Percentiles rank a stretch among this genome's conserved stretches.
phyloP scores from a whole-genome alignment of 1,140 invertebrate genomes.

The Drosophila simulans region DNA sequence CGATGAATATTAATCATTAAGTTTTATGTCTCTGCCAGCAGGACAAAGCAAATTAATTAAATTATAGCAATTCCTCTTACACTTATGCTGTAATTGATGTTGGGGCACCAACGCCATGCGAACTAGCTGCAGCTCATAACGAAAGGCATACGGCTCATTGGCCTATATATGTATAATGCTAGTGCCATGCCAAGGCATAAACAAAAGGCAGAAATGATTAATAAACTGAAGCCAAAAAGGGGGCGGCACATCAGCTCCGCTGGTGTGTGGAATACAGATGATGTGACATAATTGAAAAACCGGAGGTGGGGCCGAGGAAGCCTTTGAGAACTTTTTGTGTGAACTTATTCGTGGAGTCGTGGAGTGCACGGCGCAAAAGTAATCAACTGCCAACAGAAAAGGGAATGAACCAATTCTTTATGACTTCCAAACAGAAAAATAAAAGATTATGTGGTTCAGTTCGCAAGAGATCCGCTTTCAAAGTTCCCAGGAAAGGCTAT shows the following conservation, averaged over 20 bases:
- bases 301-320: conserved; percentile 2
- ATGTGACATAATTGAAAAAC: conserved; percentile 51
- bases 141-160: conserved; percentile 42
- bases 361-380: conserved; percentile 28
- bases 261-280: conserved; percentile 46
- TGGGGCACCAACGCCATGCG: conserved; percentile 19
- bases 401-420: conserved; percentile 18
- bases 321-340: conserved; percentile 40
- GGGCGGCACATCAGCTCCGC: conserved; percentile 6
- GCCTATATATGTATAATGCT: conserved; percentile 57
- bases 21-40: conserved; percentile 40
- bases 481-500: conserved; percentile 16
- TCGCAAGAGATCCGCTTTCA: conserved; percentile 28
- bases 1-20: conserved; percentile 71
- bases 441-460: conserved; percentile 23
- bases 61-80: conserved; percentile 48
- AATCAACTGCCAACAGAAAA: conserved; percentile 32
- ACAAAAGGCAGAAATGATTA: conserved; percentile 53
- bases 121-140: conserved; percentile 24
- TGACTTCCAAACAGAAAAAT: conserved; percentile 19
- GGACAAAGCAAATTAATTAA: conserved; percentile 69
- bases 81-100: conserved; percentile 49
- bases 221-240: conserved; percentile 31
- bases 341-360: conserved; percentile 17
- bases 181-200: conserved; percentile 20